Evolutionary conservation across 2,113 vertebrate species (phyloP).

Genomic region (Noctilio leporinus): DNA sequence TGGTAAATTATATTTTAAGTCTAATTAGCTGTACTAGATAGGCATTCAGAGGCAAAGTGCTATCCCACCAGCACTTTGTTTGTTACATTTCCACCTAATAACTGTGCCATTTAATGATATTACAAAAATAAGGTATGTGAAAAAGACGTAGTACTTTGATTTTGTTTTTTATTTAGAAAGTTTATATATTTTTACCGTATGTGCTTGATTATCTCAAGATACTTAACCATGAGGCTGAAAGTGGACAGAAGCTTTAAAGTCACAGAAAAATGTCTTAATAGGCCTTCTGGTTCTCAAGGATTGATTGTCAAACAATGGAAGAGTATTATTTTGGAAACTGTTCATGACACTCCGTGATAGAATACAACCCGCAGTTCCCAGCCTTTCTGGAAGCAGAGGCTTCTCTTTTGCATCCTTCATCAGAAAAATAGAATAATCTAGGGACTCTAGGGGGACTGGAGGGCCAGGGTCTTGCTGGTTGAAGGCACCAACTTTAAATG

Average conservation of each 20-base stretch:
- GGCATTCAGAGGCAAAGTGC: not conserved
- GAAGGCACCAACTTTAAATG: not conserved
- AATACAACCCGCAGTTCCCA: not conserved
- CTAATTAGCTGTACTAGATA: not conserved
- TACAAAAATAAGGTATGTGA: not conserved
- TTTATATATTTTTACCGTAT: not conserved
- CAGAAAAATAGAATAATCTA: not conserved
- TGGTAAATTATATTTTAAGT: not conserved
- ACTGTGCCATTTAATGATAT: not conserved
- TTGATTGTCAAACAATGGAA: not conserved
- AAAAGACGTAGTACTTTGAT: not conserved
- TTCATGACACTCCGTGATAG: not conserved
- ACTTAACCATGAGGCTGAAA: no score
- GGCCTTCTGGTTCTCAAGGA: not conserved
- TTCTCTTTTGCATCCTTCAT: not conserved
- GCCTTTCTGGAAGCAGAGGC: not conserved
- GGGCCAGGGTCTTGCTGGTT: not conserved
- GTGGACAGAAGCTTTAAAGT: not conserved
- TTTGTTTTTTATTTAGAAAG: not conserved
- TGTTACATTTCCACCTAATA: not conserved
- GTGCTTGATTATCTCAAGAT: not conserved
- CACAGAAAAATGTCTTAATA: not conserved
- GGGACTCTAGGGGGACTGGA: not conserved
- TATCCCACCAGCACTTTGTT: not conserved
- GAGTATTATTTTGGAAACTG: not conserved